These are phyloP conservation scores for Plagiodera versicolora DNA, from an alignment of 2,888 invertebrate species.

Conservation along the genomic window DNA sequence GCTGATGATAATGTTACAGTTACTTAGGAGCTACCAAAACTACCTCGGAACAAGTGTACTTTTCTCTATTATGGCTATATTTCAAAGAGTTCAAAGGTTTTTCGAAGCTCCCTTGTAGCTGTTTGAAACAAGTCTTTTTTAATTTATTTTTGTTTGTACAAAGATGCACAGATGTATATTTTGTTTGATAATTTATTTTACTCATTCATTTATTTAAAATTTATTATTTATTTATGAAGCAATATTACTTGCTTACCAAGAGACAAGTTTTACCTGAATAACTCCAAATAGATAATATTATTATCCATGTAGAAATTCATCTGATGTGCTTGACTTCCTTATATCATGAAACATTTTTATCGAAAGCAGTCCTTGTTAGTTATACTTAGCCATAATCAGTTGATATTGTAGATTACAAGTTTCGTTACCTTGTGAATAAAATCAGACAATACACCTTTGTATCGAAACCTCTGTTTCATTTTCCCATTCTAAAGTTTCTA, in stretches of 20 bases:
- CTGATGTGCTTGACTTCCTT: neutral
- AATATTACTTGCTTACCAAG: neutral
- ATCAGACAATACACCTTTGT: neutral
- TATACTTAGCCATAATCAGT: constrained; percentile 4
- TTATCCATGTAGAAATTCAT: neutral
- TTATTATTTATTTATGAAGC: neutral
- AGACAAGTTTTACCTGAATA: neutral
- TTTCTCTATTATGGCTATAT: neutral
- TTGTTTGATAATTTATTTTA: constrained; percentile 27
- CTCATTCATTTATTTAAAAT: constrained; percentile 13
- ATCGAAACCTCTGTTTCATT: neutral
- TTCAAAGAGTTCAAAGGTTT: neutral
- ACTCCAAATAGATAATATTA: neutral
- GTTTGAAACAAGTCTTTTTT: constrained; percentile 15
- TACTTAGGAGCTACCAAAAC: constrained; percentile 15
- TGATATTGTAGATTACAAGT: neutral
- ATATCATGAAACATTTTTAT: neutral
- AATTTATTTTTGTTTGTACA: constrained; percentile 30
- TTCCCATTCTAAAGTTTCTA: neutral
- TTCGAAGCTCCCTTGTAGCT: constrained; percentile 15
- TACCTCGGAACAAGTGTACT: neutral
- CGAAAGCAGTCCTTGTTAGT: constrained; percentile 6
- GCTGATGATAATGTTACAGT: constrained; percentile 3
- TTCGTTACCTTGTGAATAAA: neutral
- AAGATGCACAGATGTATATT: constrained; percentile 29